Base-by-base conservation (phyloP, 2,888 invertebrate genomes). In the Pyrgus malvae region DNA sequence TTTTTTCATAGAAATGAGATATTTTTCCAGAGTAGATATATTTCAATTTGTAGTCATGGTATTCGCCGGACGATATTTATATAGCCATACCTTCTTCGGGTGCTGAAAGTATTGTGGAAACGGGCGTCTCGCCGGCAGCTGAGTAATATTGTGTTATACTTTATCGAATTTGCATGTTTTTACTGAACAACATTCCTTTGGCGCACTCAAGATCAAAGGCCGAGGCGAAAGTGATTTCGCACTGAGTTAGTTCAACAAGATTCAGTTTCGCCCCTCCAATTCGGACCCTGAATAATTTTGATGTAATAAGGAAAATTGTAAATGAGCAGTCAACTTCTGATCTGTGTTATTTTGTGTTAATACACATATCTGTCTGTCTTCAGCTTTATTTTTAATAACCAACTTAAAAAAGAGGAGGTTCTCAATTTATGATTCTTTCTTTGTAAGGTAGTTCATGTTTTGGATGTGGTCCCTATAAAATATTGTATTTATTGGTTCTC, bases 161-260 rank as follows among this genome's bases (percentile, higher is more conserved):
- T 89, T 88, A 90, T 90, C 89, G 87, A 89, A 90, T 90, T 90
- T 90, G 86, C 90, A 90, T 90, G 89, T 90, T 90, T 90, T 90
- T 90, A 88, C 90, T 86, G 88, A 86, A 89, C 86, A 89, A 87
- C 84, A 86, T 90, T 87, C 87, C 90, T 89, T 90, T 88, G 87
- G 86, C 85, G 80, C 83, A 78, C 72, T 73, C 78, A 78, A 89
- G 86, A 89, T 90, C 90, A 90, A 90, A 90, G 90, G 85, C 74
- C 80, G 76, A 72, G 76, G 76, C 78, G 83, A 84, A 87, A 90
- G 87, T 90, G 90, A 90, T 90, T 90, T 89, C 89, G 88, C 90
- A 87, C 89, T 78, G 88, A 87, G 85, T 89, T 88, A 86, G 87
- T 85, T 83, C 80, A 86, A 85, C 86, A 83, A 83, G 86, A 89